Conservation (phyloP, 2,113 vertebrate genomes). For the Entosphenus tridentatus region DNA sequence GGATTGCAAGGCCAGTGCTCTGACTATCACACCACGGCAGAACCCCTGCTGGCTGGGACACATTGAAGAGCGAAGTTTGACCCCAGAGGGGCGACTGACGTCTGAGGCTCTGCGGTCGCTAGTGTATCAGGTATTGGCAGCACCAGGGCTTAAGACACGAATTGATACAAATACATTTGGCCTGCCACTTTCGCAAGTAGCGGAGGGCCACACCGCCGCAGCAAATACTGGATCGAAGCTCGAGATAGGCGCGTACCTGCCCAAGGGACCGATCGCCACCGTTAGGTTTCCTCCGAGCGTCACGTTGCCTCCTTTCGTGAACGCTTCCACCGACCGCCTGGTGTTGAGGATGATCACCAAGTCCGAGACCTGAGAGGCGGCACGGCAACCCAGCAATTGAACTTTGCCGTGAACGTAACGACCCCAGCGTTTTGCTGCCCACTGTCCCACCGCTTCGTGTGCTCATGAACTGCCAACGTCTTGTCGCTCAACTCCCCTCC, state of each 20-base stretch:
- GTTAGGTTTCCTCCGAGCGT: constrained; percentile 83
- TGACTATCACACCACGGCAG: too few species aligned
- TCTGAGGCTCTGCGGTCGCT: background rate
- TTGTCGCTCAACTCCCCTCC: too few species aligned
- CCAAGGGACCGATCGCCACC: constrained; percentile 67
- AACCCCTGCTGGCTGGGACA: background rate
- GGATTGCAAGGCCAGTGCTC: too few species aligned
- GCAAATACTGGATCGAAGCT: background rate
- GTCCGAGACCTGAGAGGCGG: constrained; percentile 47
- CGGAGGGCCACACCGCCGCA: background rate
- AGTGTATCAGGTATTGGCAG: background rate
- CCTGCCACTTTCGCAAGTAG: background rate
- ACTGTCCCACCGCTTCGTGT: too few species aligned
- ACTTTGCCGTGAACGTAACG: too few species aligned
- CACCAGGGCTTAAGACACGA: background rate
- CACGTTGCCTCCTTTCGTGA: constrained; percentile 79
- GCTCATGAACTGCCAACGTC: too few species aligned
- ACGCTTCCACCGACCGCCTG: constrained; percentile 66
- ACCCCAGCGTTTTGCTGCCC: too few species aligned
- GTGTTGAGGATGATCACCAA: constrained; percentile 89
- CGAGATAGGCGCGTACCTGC: constrained; percentile 25
- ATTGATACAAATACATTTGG: background rate
- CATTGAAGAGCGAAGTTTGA: background rate
- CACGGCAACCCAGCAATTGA: too few species aligned
- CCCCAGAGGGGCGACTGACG: background rate